Conservation (phyloP, 2,113 vertebrate genomes). For the Oryzias woworae region DNA sequence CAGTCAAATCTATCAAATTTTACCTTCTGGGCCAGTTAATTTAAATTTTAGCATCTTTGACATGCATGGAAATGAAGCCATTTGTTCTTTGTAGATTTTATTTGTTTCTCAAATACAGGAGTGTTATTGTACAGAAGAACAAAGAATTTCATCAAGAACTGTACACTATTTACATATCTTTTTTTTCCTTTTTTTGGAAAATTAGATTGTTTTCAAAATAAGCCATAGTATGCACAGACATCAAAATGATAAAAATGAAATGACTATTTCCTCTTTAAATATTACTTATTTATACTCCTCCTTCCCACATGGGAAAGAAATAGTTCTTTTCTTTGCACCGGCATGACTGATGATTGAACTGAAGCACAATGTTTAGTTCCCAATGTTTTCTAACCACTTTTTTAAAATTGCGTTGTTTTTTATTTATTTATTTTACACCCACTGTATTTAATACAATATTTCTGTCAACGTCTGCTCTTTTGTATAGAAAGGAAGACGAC, state of each 20-base stretch:
- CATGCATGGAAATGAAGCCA: constrained; percentile 18
- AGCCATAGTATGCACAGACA: constrained; percentile 82
- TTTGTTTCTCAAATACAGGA: constrained; percentile 85
- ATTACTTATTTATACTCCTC: constrained; percentile 80
- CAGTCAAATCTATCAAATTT: too few relatives aligned
- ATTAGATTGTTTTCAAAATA: constrained; percentile 84
- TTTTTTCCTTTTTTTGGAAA: constrained; percentile 76
- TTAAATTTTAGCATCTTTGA: neutral
- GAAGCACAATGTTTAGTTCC: constrained; percentile 77
- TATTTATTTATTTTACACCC: constrained; percentile 65
- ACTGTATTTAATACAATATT: constrained; percentile 65
- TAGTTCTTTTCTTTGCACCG: constrained; percentile 75
- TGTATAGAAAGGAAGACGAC: constrained; percentile 74
- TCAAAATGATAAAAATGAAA: constrained; percentile 83
- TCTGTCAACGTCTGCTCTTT: constrained; percentile 55
- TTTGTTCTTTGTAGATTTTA: constrained; percentile 80
- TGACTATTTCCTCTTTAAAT: constrained; percentile 81
- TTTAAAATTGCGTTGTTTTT: constrained; percentile 12
- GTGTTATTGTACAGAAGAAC: constrained; percentile 83
- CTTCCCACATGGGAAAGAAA: constrained; percentile 69
- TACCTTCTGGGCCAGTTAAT: too few relatives aligned
- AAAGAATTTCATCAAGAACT: constrained; percentile 82
- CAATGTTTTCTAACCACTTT: constrained; percentile 62
- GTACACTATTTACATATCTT: constrained; percentile 83
- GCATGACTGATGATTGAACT: constrained; percentile 78